phyloP scores from a whole-genome alignment of 2,888 invertebrate genomes.

The Catocala nupta region DNA sequence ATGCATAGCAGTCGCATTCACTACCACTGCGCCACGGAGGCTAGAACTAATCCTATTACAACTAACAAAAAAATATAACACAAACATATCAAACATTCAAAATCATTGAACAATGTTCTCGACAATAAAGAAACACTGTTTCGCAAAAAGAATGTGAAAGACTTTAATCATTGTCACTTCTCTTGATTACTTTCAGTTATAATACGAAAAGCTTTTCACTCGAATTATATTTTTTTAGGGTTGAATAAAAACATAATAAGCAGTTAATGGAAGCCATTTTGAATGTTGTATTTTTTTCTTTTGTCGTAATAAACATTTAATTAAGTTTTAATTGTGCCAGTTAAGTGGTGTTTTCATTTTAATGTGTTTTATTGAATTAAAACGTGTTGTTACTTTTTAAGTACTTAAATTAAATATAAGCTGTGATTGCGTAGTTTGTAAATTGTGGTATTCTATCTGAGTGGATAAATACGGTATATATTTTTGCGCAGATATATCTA shows the following conservation, averaged over 20 bases:
- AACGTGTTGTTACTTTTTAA: neutral
- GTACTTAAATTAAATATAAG: too few relatives aligned
- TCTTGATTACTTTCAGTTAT: conserved; percentile 58
- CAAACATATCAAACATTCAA: neutral
- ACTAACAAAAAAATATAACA: neutral
- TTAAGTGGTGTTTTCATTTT: neutral
- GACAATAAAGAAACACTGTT: conserved; percentile 18
- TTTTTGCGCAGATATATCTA: too few relatives aligned
- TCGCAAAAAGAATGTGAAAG: conserved; percentile 32
- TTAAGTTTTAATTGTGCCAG: conserved; percentile 37
- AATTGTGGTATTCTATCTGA: too few relatives aligned
- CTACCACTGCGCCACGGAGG: too few relatives aligned
- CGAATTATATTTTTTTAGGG: conserved; percentile 48
- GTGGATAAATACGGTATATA: too few relatives aligned
- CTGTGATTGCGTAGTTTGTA: too few relatives aligned
- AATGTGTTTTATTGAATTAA: neutral
- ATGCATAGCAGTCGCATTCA: too few relatives aligned
- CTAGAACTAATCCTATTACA: too few relatives aligned
- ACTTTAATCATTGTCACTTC: conserved; percentile 57
- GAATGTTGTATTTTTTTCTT: conserved; percentile 10
- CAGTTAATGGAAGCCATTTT: conserved; percentile 36
- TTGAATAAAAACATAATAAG: conserved; percentile 44
- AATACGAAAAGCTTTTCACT: conserved; percentile 44
- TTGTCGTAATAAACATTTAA: conserved; percentile 27
- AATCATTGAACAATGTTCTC: conserved; percentile 2